Base-by-base conservation (phyloP, 1,140 invertebrate genomes). In the Magallana angulata region DNA sequence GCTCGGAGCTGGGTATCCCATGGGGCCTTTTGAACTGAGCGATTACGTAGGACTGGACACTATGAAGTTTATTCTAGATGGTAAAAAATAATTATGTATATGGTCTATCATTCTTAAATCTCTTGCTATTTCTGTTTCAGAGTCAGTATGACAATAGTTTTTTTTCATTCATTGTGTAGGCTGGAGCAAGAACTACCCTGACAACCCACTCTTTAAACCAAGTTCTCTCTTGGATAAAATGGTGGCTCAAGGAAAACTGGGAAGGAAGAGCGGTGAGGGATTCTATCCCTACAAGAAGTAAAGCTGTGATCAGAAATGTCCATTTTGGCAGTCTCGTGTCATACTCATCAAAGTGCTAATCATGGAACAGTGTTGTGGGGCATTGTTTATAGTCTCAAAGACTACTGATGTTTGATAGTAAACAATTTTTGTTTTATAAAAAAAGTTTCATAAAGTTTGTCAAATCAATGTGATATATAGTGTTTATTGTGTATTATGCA, bases 191-290 rank as follows among this genome's bases (percentile, higher is more conserved):
- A 97, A 96, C 91, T 97, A 96, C 92, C 98, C 98, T 0, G 96
- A 98, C 57, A 96, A 97, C 92, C 96, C 96, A 0, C 94, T 97
- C 1, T 98, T 97, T 94, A 95, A 96, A 68, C 96, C 97, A 1
- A 96, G 96, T 68, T 94, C 96, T 59, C 90, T 96, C 8, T 88
- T 98, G 8, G 95, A 97, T 87, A 97, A 97, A 93, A 92, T 98
- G 84, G 97, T 98, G 3, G 91, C 95, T 14, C 96, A 98, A 92
- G 97, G 97, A 57, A 98, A 98, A 95, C 94, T 98, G 0, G 98
- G 98, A 7, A 94, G 96, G 2, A 98, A 98, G 94, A 94, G 96
- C 80, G 98, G 98, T 1, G 97, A 98, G 96, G 98, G 98, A 60
- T 98, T 98, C 93, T 98, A 98, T 11, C n/a, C 60, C 2, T 76